phyloP scores from a whole-genome alignment of 2,797 vertebrate species.

The Sebastes trivittatus region DNA sequence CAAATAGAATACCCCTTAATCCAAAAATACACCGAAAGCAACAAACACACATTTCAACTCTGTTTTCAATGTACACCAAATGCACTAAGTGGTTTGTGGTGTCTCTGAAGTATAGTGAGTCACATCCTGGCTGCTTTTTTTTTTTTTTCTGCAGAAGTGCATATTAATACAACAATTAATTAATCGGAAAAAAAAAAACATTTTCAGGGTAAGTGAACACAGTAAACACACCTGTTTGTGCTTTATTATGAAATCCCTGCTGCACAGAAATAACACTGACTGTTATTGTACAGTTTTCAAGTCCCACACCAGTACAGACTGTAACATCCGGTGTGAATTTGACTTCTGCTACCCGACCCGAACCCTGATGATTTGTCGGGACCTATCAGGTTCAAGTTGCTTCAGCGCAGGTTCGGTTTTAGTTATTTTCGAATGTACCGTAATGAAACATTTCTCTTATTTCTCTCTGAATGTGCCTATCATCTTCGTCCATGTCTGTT shows the following conservation, averaged over 20 bases:
- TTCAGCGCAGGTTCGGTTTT: background rate
- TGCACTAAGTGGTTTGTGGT: constrained; percentile 17
- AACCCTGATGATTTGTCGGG: background rate
- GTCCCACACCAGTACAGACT: background rate
- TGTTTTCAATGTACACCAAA: constrained; percentile 33
- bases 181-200: background rate
- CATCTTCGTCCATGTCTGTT: background rate
- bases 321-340: background rate
- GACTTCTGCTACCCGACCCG: background rate
- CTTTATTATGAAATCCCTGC: constrained; percentile 17
- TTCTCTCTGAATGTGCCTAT: background rate
- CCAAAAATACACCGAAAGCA: constrained; percentile 55
- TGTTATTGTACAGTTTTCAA: background rate
- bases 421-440: background rate
- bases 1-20: constrained; percentile 56
- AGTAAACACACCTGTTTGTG: constrained; percentile 26
- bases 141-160: constrained; percentile 5
- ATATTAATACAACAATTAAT: constrained; percentile 18
- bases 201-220: constrained; percentile 1
- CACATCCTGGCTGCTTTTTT: background rate
- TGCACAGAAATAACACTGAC: background rate
- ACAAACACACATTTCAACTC: constrained; percentile 39
- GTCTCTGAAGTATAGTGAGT: constrained; percentile 27
- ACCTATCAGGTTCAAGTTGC: background rate
- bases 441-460: background rate